Base-by-base conservation (phyloP, 2,797 vertebrate species). In the Buphagus erythrorhynchus region DNA sequence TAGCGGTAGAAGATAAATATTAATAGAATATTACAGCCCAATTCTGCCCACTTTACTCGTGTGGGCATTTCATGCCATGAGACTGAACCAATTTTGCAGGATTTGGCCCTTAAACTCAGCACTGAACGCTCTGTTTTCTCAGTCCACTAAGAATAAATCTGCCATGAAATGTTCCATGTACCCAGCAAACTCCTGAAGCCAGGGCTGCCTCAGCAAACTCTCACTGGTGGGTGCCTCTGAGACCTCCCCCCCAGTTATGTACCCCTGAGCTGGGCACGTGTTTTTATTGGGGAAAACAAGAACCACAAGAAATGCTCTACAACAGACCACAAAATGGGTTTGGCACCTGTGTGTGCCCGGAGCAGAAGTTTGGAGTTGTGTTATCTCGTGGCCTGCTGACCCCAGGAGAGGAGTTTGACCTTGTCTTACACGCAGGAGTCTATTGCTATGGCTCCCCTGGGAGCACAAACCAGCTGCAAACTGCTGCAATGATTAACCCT, bases 71-170 rank as follows among this genome's bases (percentile, higher is more conserved):
- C 51, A 38, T 73, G 55, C 65, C 17, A 5, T 1, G 45, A 81
- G 74, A 54, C 63, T 26, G 76, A 78, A 40, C 1, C 46, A 85
- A 81, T 85, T 74, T 33, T 18, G 65, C 65, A 52, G 78, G 74
- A 58, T 93, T 93, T 91, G 74, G 90, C 91, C 92, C 88, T 68
- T 29, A 82, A 62, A 67, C 65, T 78, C 79, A 6, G 69, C 81
- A 11, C 0, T 51, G 82, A 13, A 62, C 81, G 73, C 97, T 96
- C 71, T 98, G 98, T 46, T 98, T 98, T 97, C 90, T 98, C 98
- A 98, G 97, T 86, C 98, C 97, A 92, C 97, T 98, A 97, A 98
- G 97, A 97, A 81, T 95, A 97, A 98, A 97, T 97, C 97, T 98
- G 98, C 97, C 83, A 69, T 98, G 97, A 98, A 98, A 93, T 86